A percentile compares a stretch with the other conserved stretches of the same genome.
Evolutionary conservation across 2,888 invertebrate species (phyloP).

Genomic region (Pollenia amentaria): DNA sequence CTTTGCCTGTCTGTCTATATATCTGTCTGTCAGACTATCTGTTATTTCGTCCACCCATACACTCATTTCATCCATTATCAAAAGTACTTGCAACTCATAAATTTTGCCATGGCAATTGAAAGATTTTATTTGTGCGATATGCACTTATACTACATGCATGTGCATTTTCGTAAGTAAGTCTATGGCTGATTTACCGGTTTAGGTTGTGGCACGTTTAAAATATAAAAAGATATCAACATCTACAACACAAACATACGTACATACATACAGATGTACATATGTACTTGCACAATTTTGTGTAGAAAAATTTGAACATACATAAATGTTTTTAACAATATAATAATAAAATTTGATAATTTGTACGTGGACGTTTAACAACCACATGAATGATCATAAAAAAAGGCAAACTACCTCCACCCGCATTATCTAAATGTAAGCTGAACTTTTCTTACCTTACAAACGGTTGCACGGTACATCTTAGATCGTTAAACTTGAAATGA

Average conservation of each 20-base stretch:
- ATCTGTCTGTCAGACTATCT: neutral
- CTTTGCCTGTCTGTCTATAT: slow-evolving; percentile 6
- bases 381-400: slow-evolving; percentile 16
- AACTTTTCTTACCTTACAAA: slow-evolving; percentile 1
- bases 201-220: slow-evolving; percentile 61
- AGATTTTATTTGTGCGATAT: slow-evolving; percentile 23
- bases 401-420: slow-evolving; percentile 39
- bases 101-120: slow-evolving; percentile 39
- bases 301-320: slow-evolving; percentile 3
- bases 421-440: slow-evolving; percentile 22
- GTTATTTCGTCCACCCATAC: slow-evolving; percentile 1
- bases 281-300: neutral
- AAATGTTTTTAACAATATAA: slow-evolving; percentile 12
- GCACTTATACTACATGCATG: neutral
- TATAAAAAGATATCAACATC: slow-evolving; percentile 2
- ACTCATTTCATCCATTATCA: slow-evolving; percentile 50
- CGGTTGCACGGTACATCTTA: slow-evolving; percentile 8
- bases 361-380: neutral
- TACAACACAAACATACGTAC: neutral
- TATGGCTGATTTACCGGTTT: slow-evolving; percentile 60
- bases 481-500: slow-evolving; percentile 38
- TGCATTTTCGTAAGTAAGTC: neutral
- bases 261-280: neutral
- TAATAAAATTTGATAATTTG: slow-evolving; percentile 42
- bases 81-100: slow-evolving; percentile 55